phyloP scores from a whole-genome alignment of 2,888 invertebrate genomes.

The Lycaena phlaeas region DNA sequence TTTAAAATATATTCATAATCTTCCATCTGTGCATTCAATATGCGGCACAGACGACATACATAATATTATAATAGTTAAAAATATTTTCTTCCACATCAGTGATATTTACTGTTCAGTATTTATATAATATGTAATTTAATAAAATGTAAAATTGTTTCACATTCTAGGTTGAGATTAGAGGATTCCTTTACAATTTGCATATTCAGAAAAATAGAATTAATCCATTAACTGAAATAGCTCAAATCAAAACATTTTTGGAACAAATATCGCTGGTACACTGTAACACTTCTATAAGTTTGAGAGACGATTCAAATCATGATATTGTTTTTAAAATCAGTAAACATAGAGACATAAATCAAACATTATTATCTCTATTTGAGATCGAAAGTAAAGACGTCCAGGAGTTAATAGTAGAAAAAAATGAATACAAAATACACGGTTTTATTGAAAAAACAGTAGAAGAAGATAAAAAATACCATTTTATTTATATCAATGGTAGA shows the following conservation, averaged over 20 bases:
- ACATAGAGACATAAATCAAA: conserved; percentile 64
- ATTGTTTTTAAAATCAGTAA: conserved; percentile 75
- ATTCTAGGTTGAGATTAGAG: conserved; percentile 73
- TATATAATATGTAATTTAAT: too few relatives aligned
- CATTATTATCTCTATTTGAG: conserved; percentile 47
- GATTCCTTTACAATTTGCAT: conserved; percentile 75
- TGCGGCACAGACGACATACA: too few relatives aligned
- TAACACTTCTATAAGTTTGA: conserved; percentile 76
- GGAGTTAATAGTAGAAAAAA: conserved; percentile 52
- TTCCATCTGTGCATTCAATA: too few relatives aligned
- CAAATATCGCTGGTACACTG: conserved; percentile 77
- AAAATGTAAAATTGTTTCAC: too few relatives aligned
- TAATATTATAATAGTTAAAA: too few relatives aligned
- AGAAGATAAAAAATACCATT: conserved; percentile 50
- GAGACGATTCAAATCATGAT: conserved; percentile 76
- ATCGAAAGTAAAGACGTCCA: conserved; percentile 43
- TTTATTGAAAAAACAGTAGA: conserved; percentile 58
- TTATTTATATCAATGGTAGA: conserved; percentile 78
- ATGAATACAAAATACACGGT: conserved; percentile 66
- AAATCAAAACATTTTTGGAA: conserved; percentile 73
- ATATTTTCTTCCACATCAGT: too few relatives aligned
- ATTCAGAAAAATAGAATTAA: conserved; percentile 74
- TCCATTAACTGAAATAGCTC: conserved; percentile 68
- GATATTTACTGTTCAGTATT: too few relatives aligned
- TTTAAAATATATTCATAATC: too few relatives aligned